A percentile compares a stretch with the other conserved stretches of the same genome.
These are phyloP conservation scores for Triplophysa dalaica DNA, from an alignment of 2,113 vertebrate species.

Conservation along the genomic window DNA sequence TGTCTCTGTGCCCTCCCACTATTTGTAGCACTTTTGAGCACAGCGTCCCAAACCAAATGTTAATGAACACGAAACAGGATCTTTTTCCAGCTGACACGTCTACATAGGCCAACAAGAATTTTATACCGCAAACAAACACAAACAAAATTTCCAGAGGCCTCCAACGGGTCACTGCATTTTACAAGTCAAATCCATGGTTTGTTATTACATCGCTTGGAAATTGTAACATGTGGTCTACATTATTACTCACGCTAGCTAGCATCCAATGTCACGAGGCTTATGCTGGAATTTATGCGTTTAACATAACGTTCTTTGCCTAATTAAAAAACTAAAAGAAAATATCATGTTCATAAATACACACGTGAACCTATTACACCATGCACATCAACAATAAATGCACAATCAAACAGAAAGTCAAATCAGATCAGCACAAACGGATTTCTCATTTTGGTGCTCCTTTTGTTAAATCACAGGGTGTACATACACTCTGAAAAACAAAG, in stretches of 20 bases:
- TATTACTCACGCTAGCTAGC: slow-evolving; percentile 29
- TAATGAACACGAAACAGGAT: background rate
- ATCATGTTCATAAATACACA: background rate
- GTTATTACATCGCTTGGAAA: slow-evolving; percentile 38
- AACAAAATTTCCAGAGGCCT: background rate
- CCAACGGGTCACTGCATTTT: background rate
- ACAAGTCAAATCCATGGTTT: slow-evolving; percentile 47
- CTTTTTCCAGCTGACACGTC: slow-evolving; percentile 12
- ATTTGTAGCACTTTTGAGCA: no score
- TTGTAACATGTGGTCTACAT: slow-evolving; percentile 40
- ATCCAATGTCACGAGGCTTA: slow-evolving; percentile 19
- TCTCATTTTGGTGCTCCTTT: no score
- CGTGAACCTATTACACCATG: slow-evolving; percentile 5
- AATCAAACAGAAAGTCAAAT: no score
- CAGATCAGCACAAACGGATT: no score
- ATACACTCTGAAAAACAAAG: no score
- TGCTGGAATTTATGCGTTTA: slow-evolving; percentile 21
- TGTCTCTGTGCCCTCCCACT: background rate
- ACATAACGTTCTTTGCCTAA: background rate
- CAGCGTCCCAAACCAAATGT: no score
- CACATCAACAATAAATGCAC: background rate
- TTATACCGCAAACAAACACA: slow-evolving; percentile 28
- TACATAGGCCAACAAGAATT: slow-evolving; percentile 8
- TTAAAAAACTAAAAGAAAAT: background rate
- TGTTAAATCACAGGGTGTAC: no score